phyloP scores from a whole-genome alignment of 2,113 vertebrate genomes.

The Ramphastos sulfuratus region DNA sequence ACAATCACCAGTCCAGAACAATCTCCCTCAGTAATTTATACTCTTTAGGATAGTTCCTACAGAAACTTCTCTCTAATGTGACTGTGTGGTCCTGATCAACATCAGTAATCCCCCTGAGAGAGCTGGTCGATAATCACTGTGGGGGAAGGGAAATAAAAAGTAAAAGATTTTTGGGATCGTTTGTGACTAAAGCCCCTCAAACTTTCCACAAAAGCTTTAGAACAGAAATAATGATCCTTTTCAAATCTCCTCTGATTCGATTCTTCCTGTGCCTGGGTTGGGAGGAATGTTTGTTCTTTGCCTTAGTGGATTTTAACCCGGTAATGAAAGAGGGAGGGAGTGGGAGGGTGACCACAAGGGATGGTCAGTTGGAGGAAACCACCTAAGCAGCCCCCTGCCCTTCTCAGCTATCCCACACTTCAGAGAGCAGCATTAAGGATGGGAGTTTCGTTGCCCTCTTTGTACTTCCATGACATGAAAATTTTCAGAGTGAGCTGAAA shows the following conservation, averaged over 20 bases:
- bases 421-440: neutral
- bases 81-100: conserved; percentile 50
- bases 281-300: neutral
- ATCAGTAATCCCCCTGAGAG: conserved; percentile 25
- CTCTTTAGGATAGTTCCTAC: conserved; percentile 19
- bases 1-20: conserved; percentile 43
- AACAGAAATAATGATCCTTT: neutral
- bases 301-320: neutral
- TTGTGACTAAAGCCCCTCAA: neutral
- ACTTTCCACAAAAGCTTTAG: conserved; percentile 8
- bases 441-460: conserved; percentile 35
- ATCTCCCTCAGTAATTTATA: conserved; percentile 24
- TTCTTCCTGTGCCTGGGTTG: neutral
- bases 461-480: neutral
- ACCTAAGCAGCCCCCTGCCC: neutral
- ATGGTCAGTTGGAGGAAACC: neutral
- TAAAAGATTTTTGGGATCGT: neutral
- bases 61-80: conserved; percentile 18
- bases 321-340: neutral
- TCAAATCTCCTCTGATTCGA: neutral
- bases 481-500: neutral
- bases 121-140: neutral
- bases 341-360: neutral
- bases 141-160: neutral
- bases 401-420: neutral